Base-by-base conservation (phyloP, 2,113 vertebrate species). In the Passer montanus region DNA sequence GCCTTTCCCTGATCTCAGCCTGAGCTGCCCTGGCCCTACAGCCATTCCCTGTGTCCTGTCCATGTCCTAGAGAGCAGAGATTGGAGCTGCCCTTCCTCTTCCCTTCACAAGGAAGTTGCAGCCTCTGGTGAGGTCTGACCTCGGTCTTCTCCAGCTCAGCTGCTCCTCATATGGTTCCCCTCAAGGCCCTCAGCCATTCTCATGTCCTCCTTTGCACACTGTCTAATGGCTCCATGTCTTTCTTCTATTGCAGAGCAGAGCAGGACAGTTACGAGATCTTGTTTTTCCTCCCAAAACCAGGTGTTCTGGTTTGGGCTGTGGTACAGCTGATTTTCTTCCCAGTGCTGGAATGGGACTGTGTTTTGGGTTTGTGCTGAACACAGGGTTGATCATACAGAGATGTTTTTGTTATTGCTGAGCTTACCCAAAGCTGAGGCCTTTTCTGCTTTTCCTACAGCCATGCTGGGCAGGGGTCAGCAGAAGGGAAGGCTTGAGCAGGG, bases 1-100 rank as follows among this genome's bases (percentile, higher is more conserved):
- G 1, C 60, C 43, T 85, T 84, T 3, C 50, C 67, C 60, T 56
- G 30, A 2, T 3, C n/a, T 85, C 60, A 66, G 50, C 70, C 43
- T 75, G 60, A 56, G 6, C 59, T 85, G 28, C 23, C 49, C 30
- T 35, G 60, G 19, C 43, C 13, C 83, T 26, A 24, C 83, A 75
- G 60, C 16, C 2, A 0, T 35, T 2, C 52, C 41, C 50, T 49
- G 11, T 37, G 0, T n/a, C 0, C 23, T 41, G 49, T 28, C 17
- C 15, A 8, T 47, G 23, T 12, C 10, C 30, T n/a, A 39, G 21
- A 16, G 28, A 55, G 28, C 41, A 23, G 58, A n/a, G 50, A n/a
- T 16, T 0, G 0, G 44, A 58, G 43, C 30, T 85, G 30, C 13
- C 8, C 43, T 41, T 76, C 44, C 9, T 58, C 62, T 85, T 58